These are phyloP conservation scores for Edolisoma coerulescens DNA, from an alignment of 2,113 vertebrate species.

Conservation along the genomic window DNA sequence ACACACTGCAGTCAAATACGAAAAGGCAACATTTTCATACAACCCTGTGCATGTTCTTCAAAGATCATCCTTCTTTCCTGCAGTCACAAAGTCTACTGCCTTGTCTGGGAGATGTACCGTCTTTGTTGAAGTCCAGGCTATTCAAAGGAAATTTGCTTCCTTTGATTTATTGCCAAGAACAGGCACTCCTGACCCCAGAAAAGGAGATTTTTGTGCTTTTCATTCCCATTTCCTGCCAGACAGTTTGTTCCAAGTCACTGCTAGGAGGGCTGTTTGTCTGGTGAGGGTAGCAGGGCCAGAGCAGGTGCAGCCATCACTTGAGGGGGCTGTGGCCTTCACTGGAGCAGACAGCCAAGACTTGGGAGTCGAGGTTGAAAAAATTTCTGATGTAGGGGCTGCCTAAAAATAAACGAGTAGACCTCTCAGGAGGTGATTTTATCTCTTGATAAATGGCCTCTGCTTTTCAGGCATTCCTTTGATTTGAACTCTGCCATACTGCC, in stretches of 20 bases:
- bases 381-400: neutral
- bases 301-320: neutral
- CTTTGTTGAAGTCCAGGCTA: neutral
- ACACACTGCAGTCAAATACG: neutral
- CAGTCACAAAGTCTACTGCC: neutral
- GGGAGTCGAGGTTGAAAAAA: neutral
- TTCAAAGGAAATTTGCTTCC: slow-evolving; percentile 10
- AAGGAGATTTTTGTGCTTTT: neutral
- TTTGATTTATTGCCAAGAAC: slow-evolving; percentile 38
- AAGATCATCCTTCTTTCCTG: neutral
- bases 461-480: neutral
- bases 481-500: neutral
- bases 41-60: neutral
- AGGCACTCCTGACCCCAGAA: neutral
- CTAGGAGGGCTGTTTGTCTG: neutral
- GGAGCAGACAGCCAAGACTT: neutral
- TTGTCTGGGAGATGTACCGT: neutral
- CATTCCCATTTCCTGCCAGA: neutral
- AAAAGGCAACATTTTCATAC: neutral
- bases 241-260: neutral
- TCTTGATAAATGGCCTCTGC: neutral
- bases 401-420: neutral
- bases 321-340: neutral
- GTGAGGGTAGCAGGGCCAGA: neutral
- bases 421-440: neutral